A percentile compares a stretch with the other conserved stretches of the same genome.
Evolutionary conservation across 2,113 vertebrate species (phyloP).

Genomic region (Odontophorus gujanensis): DNA sequence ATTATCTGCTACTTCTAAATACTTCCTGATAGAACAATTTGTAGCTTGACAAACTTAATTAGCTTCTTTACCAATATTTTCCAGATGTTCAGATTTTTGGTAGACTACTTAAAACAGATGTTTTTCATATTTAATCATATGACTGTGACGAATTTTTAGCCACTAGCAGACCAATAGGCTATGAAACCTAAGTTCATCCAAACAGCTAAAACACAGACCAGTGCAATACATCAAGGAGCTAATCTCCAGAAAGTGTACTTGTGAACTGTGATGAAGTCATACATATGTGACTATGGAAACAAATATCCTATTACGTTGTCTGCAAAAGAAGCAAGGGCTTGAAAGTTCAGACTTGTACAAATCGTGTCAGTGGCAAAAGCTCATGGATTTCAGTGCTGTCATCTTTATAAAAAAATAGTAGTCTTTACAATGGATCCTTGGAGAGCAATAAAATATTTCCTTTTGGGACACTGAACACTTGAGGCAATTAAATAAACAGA

Average conservation of each 20-base stretch:
- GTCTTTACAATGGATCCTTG: not conserved
- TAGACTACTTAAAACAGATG: slow-evolving; percentile 67
- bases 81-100: slow-evolving; percentile 76
- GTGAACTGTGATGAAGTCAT: not conserved
- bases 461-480: not conserved
- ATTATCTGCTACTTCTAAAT: slow-evolving; percentile 74
- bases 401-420: not conserved
- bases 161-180: not conserved
- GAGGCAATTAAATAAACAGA: not conserved
- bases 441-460: not conserved
- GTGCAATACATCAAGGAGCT: not conserved
- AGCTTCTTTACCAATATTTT: slow-evolving; percentile 79
- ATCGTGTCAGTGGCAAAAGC: not conserved
- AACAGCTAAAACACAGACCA: not conserved
- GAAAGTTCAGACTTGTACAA: not conserved
- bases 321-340: not conserved
- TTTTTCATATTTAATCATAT: slow-evolving; percentile 70
- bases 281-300: not conserved
- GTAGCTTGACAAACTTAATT: slow-evolving; percentile 81
- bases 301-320: not conserved
- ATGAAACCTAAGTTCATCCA: slow-evolving; percentile 1
- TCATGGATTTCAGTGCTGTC: not conserved
- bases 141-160: slow-evolving; percentile 34
- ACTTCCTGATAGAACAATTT: slow-evolving; percentile 79
- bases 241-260: not conserved